These are phyloP conservation scores for Pseudachorutes palmiensis DNA, from an alignment of 1,140 invertebrate species.

Conservation along the genomic window DNA sequence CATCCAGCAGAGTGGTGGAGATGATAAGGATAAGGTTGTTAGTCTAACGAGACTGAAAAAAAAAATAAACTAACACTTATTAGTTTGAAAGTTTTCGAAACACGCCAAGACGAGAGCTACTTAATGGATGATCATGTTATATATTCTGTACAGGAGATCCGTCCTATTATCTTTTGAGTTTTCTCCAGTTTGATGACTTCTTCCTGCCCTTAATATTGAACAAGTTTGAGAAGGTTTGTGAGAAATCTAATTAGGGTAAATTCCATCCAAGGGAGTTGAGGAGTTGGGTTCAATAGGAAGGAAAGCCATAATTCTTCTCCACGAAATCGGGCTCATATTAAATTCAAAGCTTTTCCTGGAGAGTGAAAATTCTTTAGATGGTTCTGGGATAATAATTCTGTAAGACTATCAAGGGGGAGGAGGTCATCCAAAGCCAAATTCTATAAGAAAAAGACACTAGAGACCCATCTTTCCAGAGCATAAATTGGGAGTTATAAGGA, in stretches of 20 bases:
- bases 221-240: background rate
- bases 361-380: background rate
- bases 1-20: no score
- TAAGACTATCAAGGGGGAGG: background rate
- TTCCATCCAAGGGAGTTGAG: background rate
- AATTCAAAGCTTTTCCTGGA: background rate
- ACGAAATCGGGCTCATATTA: background rate
- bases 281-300: background rate
- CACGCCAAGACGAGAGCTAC: background rate
- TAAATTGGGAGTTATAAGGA: no score
- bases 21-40: background rate
- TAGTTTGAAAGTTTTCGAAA: background rate
- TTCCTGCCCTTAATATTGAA: background rate
- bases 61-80: background rate
- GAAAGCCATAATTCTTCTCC: background rate
- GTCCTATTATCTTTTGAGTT: no score
- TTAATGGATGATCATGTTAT: background rate
- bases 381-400: background rate
- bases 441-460: background rate
- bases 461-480: no score
- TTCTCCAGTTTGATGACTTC: no score
- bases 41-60: background rate
- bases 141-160: no score
- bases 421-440: background rate
- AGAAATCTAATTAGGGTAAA: conserved; percentile 13